Evolutionary conservation across 2,113 vertebrate species (phyloP), one percentile per base, ranked within the genome.

Genomic region (Lepus europaeus): DNA sequence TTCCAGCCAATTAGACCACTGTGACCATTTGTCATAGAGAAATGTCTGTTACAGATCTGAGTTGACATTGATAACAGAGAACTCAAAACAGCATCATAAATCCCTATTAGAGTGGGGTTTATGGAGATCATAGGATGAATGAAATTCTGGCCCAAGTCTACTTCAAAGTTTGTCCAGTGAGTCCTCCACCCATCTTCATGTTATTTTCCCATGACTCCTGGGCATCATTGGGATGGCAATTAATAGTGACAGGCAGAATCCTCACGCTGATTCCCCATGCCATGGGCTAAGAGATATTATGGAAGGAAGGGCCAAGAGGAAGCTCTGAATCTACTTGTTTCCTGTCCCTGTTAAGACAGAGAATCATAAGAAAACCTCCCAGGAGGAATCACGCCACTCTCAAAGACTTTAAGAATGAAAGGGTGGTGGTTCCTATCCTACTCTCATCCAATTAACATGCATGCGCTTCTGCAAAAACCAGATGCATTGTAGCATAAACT

Each of bases 351-450:
- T 17, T 36, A 80, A 80, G 14, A 63, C 0, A 92, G 56, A 93
- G 56, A 93, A 86, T 49, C 66, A 90, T 23, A 86, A 78, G 63
- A 89, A 86, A 36, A 74, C 49, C 78, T 20, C 29, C 11, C 64
- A 79, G 76, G n/a, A 93, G 31, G 17, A 51, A 66, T 25, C 27
- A 11, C 6, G 39, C 69, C 31, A 92, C 31, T 86, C 78, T 78
- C 74, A 81, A 91, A 80, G 33, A 93, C 17, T 68, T 85, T 93
- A 70, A 89, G 63, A 81, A 85, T 92, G 31, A 9, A 74, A 61
- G 5, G 27, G 9, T 63, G 11, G 45, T 82, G 39, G 27, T 39
- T 29, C 19, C 63, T 74, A 51, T 22, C 3, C 61, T 33, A 89
- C 53, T 11, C 31, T 85, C 11, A 33, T 83, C n/a, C 33, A 87